Evolutionary conservation across 1,140 invertebrate genomes (phyloP).

Genomic region (Rhizoglyphus robini): DNA sequence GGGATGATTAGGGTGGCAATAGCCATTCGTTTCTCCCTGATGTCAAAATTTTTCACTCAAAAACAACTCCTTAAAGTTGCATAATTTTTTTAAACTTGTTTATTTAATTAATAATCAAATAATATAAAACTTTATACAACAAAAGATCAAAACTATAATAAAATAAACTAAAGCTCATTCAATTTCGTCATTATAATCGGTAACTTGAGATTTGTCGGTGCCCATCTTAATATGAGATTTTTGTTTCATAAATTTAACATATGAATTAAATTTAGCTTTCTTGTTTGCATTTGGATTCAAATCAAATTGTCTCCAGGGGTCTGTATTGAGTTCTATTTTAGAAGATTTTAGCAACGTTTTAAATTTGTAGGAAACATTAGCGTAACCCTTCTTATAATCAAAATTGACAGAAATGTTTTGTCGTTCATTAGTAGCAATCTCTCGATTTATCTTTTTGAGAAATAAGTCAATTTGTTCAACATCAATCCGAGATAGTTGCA

Average conservation of each 20-base stretch:
- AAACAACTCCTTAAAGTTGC: too few relatives aligned
- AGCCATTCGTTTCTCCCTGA: too few relatives aligned
- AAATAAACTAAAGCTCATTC: too few relatives aligned
- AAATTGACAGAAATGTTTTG: neutral
- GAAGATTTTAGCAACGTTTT: neutral
- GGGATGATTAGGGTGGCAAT: too few relatives aligned
- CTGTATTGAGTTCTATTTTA: neutral
- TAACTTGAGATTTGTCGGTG: neutral
- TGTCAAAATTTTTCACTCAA: too few relatives aligned
- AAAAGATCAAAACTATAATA: too few relatives aligned
- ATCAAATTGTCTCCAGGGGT: neutral
- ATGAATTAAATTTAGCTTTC: neutral
- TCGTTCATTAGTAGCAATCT: neutral
- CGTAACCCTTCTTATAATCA: neutral
- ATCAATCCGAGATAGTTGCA: conserved; percentile 40
- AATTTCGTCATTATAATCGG: conserved; percentile 3
- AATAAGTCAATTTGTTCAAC: conserved; percentile 21
- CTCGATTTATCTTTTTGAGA: neutral
- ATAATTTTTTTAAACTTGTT: too few relatives aligned
- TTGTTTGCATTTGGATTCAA: neutral
- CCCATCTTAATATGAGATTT: neutral
- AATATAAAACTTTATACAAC: too few relatives aligned
- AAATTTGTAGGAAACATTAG: neutral
- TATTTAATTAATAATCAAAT: too few relatives aligned
- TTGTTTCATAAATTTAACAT: neutral